Evolutionary conservation across 1,140 invertebrate genomes (phyloP), one percentile per base, ranked within the genome.

Genomic region (Anastrepha ludens): DNA sequence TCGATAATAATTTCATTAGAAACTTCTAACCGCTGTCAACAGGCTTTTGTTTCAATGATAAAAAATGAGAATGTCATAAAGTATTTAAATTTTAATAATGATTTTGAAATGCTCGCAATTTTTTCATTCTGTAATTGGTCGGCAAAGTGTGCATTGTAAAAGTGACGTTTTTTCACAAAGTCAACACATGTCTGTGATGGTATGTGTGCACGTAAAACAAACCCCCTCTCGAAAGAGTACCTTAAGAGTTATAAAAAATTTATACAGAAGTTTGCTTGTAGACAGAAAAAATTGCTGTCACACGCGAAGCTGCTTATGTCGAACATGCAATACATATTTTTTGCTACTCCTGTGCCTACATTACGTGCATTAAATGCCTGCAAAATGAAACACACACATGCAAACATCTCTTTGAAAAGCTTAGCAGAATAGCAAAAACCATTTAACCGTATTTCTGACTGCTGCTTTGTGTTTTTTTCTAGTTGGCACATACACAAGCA

Each of bases 51-150:
- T 59, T 59, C 20, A 39, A 2, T 29, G 4, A 29, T 47, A 8
- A 58, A 85, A 59, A 39, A 9, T 20, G 81, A 55, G 58, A 58
- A 85, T 85, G 81, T 85, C 81, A 85, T 59, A 59, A 85, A 85
- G 81, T 85, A 85, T 85, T 85, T 85, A 59, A 58, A 85, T 58
- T 55, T 85, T 59, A 85, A 85, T 85, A n/a, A 59, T 85, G 4
- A 55, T 85, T 85, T 20, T 60, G 58, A 85, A 85, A 59, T 85
- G 81, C 7, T 11, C 39, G 39, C 67, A 9, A 44, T 74, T 13
- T 47, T 39, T n/a, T 65, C 4, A 8, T 55, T 55, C 2, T 11
- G 50, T 11, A 55, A 11, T 11, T 55, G 50, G 50, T 8, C 50
- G 50, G 6, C 50, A 55, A 55, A 8, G 50, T 55, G 0, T 55